Conservation (phyloP, 2,113 vertebrate genomes). For the Macquaria australasica region DNA sequence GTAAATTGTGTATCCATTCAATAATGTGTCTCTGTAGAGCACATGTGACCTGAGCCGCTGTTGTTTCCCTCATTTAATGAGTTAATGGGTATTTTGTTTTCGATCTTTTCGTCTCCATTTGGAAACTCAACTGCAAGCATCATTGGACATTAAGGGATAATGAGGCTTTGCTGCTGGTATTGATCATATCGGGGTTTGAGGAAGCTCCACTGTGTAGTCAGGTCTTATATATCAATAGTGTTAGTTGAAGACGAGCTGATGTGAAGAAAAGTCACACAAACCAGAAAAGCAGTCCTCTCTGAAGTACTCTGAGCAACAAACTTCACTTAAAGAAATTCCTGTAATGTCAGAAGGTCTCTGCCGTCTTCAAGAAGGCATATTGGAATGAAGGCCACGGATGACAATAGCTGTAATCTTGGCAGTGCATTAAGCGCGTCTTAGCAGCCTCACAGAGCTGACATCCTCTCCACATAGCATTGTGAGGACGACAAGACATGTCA, state of each 20-base stretch:
- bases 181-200: constrained; percentile 34
- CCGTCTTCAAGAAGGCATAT: neutral
- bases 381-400: neutral
- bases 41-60: neutral
- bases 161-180: constrained; percentile 39
- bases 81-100: constrained; percentile 32
- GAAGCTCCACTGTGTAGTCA: constrained; percentile 29
- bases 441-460: neutral
- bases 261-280: constrained; percentile 9
- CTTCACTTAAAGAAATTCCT: neutral
- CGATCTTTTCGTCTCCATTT: constrained; percentile 14
- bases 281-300: neutral
- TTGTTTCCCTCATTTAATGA: neutral
- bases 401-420: constrained; percentile 25
- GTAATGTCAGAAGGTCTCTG: constrained; percentile 1
- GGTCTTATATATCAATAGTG: constrained; percentile 14
- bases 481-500: constrained; percentile 33
- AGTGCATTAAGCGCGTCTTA: constrained; percentile 10
- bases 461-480: constrained; percentile 2
- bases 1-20: neutral
- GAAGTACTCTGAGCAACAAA: neutral
- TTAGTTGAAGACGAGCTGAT: constrained; percentile 19
- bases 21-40: neutral
- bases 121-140: constrained; percentile 27
- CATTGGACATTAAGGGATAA: constrained; percentile 39